These are phyloP conservation scores for Podarcis siculus DNA, from an alignment of 2,797 vertebrate species.

Conservation along the genomic window DNA sequence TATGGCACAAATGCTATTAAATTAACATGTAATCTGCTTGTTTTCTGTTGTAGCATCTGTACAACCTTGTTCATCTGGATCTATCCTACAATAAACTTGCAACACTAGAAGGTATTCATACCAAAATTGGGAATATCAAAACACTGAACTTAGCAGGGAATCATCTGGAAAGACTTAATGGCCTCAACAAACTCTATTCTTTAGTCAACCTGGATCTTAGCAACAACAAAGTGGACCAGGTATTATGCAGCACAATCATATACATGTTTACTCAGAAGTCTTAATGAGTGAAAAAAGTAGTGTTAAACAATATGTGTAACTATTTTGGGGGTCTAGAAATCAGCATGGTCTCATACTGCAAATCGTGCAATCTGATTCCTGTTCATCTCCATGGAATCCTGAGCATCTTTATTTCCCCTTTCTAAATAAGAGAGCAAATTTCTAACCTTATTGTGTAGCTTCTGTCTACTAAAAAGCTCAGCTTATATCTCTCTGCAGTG, in stretches of 20 bases:
- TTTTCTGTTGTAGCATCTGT: conserved; percentile 85
- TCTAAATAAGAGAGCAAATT: not conserved
- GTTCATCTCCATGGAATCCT: not conserved
- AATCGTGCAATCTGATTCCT: not conserved
- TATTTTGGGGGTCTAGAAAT: not conserved
- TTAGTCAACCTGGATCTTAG: conserved; percentile 95
- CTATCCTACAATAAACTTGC: conserved; percentile 92
- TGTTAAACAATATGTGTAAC: conserved; percentile 7
- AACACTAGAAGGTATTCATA: conserved; percentile 89
- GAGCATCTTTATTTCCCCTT: not conserved
- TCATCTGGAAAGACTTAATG: conserved; percentile 86
- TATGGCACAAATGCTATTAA: not conserved
- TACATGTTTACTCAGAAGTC: not conserved
- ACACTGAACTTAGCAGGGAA: conserved; percentile 94
- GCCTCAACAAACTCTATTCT: conserved; percentile 94
- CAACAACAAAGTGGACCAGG: conserved; percentile 91
- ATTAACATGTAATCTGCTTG: not conserved
- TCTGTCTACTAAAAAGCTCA: not conserved
- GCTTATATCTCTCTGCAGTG: not conserved
- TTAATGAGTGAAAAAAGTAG: not conserved
- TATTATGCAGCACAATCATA: conserved; percentile 56
- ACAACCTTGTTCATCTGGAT: conserved; percentile 96
- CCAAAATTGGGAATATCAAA: conserved; percentile 95
- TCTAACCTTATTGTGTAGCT: not conserved
- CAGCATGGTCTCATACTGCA: not conserved